phyloP scores from a whole-genome alignment of 1,140 invertebrate genomes.

The Monomorium pharaonis region DNA sequence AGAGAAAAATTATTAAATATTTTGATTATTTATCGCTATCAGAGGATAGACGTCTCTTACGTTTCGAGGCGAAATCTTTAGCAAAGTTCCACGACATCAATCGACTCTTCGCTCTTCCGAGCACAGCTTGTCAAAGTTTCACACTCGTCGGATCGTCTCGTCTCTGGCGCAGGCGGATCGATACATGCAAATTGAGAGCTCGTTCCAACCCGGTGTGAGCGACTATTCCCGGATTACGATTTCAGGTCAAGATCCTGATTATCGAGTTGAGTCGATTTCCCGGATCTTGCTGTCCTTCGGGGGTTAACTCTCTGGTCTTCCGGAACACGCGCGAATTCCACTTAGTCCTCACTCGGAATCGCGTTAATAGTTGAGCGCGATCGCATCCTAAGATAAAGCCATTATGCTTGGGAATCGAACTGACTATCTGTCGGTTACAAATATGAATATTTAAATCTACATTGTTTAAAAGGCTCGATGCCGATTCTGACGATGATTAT shows the following conservation, averaged over 20 bases:
- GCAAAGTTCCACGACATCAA: conserved; percentile 4
- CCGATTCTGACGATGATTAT: neutral
- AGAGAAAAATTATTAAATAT: neutral
- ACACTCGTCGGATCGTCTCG: conserved; percentile 31
- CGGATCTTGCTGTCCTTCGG: neutral
- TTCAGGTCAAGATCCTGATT: conserved; percentile 56
- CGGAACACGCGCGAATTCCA: conserved; percentile 27
- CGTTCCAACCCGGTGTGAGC: neutral
- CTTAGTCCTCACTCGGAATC: neutral
- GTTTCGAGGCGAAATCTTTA: conserved; percentile 3
- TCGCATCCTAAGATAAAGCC: neutral
- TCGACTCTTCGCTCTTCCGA: conserved; percentile 27
- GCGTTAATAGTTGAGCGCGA: conserved; percentile 2
- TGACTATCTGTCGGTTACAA: too few species aligned
- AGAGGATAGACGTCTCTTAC: neutral
- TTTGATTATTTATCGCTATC: neutral
- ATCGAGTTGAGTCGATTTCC: conserved; percentile 25
- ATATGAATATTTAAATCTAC: neutral
- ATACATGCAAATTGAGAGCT: conserved; percentile 54
- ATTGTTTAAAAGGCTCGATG: too few species aligned
- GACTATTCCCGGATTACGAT: conserved; percentile 49
- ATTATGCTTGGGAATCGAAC: neutral
- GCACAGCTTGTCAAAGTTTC: conserved; percentile 42
- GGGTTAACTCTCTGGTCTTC: neutral
- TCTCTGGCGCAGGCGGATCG: conserved; percentile 14